These are phyloP conservation scores for Ophion ventricosus DNA, from an alignment of 2,888 invertebrate genomes.

Conservation along the genomic window DNA sequence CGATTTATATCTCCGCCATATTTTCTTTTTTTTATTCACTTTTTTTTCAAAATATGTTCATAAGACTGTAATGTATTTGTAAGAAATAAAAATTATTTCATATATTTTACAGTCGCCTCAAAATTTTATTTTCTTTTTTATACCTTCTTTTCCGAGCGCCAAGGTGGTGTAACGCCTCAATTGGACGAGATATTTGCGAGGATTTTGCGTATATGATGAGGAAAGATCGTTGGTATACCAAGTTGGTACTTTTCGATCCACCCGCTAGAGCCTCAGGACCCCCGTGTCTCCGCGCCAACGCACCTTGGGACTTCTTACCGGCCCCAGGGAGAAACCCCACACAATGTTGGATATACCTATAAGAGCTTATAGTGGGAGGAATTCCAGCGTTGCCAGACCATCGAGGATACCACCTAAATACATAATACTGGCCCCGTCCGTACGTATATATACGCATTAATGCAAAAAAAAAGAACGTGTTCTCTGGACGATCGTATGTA, in stretches of 20 bases:
- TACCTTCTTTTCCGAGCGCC: no score
- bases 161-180: no score
- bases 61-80: no score
- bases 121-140: no score
- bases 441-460: not conserved
- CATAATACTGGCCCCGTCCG: not conserved
- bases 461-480: constrained; percentile 37
- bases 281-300: constrained; percentile 56
- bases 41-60: no score
- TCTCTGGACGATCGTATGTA: not conserved
- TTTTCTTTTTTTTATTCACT: no score
- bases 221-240: no score
- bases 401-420: constrained; percentile 32
- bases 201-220: no score
- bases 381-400: constrained; percentile 77
- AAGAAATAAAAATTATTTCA: no score
- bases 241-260: constrained; percentile 9
- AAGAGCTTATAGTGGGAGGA: constrained; percentile 72
- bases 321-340: constrained; percentile 68
- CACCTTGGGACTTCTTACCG: constrained; percentile 69
- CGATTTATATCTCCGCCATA: no score
- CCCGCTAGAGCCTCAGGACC: constrained; percentile 61
- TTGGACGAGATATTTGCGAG: no score
- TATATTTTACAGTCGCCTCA: no score
- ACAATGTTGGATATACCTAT: constrained; percentile 52